phyloP scores from a whole-genome alignment of 1,140 invertebrate species.

The Popillia japonica region DNA sequence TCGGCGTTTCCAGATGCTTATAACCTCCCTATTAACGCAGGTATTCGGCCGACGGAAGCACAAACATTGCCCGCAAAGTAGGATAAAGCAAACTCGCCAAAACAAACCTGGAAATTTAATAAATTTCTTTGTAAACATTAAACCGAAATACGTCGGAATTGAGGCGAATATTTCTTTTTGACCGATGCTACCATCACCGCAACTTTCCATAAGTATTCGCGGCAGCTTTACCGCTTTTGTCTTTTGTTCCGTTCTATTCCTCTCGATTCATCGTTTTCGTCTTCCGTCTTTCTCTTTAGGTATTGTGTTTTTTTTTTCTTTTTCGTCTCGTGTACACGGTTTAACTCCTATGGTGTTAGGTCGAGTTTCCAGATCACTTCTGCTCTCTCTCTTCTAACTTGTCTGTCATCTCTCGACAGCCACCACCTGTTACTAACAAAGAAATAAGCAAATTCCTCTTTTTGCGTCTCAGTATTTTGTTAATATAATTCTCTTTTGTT shows the following conservation, averaged over 20 bases:
- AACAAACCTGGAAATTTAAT: slow-evolving; percentile 38
- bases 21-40: not conserved
- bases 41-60: slow-evolving; percentile 7
- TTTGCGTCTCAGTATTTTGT: not conserved
- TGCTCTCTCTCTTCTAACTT: not conserved
- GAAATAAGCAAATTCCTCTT: slow-evolving; percentile 24
- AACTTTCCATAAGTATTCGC: slow-evolving; percentile 19
- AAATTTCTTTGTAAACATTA: slow-evolving; percentile 39
- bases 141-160: slow-evolving; percentile 28
- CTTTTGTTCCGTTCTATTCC: slow-evolving; percentile 20
- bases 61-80: slow-evolving; percentile 23
- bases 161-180: slow-evolving; percentile 18
- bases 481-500: slow-evolving; percentile 27
- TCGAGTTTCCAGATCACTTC: not conserved
- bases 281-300: not conserved
- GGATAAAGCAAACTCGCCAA: slow-evolving; percentile 28
- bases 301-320: not conserved
- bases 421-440: slow-evolving; percentile 1
- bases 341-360: not conserved
- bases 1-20: not conserved
- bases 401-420: not conserved
- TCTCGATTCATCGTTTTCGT: not conserved
- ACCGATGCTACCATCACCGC: too few relatives aligned
- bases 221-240: slow-evolving; percentile 11
- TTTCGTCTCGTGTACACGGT: not conserved